Evolutionary conservation across 1,140 invertebrate genomes (phyloP).

Genomic region (Brachionus angularis): DNA sequence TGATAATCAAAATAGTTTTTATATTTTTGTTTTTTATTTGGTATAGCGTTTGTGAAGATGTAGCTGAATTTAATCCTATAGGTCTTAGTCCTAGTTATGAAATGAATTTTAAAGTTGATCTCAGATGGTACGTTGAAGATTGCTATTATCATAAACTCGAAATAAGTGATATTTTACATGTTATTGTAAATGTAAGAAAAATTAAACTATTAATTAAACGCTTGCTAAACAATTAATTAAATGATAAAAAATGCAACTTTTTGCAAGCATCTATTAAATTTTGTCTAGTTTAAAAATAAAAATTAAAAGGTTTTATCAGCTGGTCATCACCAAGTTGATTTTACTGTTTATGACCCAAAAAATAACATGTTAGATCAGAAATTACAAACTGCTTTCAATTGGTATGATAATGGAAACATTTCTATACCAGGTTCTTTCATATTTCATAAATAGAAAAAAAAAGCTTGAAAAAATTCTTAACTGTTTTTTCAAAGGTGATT

Average conservation of each 20-base stretch:
- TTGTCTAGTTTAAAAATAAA: not conserved
- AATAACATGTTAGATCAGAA: conserved; percentile 4
- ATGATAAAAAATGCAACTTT: too few relatives aligned
- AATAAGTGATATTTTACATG: conserved; percentile 16
- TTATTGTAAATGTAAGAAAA: not conserved
- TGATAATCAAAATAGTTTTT: too few relatives aligned
- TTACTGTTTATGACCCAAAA: conserved; percentile 23
- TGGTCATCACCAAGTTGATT: conserved; percentile 23
- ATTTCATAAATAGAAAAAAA: not conserved
- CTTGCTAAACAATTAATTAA: too few relatives aligned
- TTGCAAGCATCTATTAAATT: not conserved
- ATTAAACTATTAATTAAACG: too few relatives aligned
- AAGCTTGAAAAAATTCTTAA: not conserved
- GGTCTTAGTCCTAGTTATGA: too few relatives aligned
- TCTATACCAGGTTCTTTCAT: not conserved
- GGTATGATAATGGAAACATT: conserved; percentile 38
- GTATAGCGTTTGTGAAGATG: too few relatives aligned
- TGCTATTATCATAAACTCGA: not conserved
- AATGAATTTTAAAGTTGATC: conserved; percentile 36
- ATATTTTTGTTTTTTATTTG: too few relatives aligned
- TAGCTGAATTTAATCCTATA: too few relatives aligned
- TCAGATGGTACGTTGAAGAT: conserved; percentile 31
- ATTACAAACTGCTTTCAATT: not conserved
- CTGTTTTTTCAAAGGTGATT: conserved; percentile 4
- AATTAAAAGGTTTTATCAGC: not conserved